Base-by-base conservation (phyloP, 2,888 invertebrate species). In the Andrena praecox region DNA sequence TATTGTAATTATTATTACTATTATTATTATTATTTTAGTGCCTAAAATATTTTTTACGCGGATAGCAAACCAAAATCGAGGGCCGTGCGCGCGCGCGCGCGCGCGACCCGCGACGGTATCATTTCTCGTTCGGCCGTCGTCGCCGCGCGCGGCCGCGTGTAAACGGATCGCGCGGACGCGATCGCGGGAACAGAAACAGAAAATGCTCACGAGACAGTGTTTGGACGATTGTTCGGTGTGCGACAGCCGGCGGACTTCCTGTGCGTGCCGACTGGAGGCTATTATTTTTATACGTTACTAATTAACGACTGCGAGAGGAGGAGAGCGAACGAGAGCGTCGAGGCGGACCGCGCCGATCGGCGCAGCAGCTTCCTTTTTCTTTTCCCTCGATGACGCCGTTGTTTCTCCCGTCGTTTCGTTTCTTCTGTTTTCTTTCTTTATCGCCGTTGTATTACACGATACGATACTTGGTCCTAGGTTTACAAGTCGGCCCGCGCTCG, bases 231-330 rank as follows among this genome's bases (percentile, higher is more conserved):
- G 73, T 77, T 86, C 81, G 79, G 70, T 52, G 35, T 54, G 85
- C 10, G 27, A 56, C 89, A 88, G 89, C 80, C 87, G 86, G 87
- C 85, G 82, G 77, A 84, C 77, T 56, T 56, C 48, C 82, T 77
- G 82, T 81, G 79, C 87, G 81, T 72, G 82, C 86, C 84, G 87
- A 87, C 89, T 86, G 91, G 90, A 92, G 92, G 92, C 92, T 93
- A 92, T 93, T 93, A 93, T 93, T 93, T 93, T 93, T 93, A 92
- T 93, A 93, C 85, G 79, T 84, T 56, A 24, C 27, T 85, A 86
- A 88, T 82, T 87, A 78, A 33, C 75, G 77, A 87, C 63, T 70
- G 82, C 80, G 80, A 76, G 78, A 79, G 42, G 42, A 75, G 68
- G 79, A 80, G 50, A 67, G 52, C 60, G 72, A 72, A 27, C n/a